These are phyloP conservation scores for Luscinia megarhynchos DNA, from an alignment of 2,797 vertebrate genomes.

Conservation along the genomic window DNA sequence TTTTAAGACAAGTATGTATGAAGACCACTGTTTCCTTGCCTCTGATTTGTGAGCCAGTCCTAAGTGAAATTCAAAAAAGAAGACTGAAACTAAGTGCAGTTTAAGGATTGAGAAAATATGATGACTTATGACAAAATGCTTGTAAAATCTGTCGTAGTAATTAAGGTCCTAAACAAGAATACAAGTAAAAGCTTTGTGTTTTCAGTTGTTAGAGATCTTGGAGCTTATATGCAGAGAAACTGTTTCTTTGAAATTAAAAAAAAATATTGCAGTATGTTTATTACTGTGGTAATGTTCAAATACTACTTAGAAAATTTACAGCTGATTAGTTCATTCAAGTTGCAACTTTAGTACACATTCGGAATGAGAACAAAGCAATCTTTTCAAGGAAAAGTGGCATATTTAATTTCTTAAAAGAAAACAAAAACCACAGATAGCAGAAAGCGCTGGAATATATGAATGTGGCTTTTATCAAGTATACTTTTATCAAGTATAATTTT, in stretches of 20 bases:
- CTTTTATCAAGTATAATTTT: neutral
- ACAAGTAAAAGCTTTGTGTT: neutral
- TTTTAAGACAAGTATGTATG: neutral
- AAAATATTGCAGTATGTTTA: neutral
- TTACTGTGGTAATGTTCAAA: neutral
- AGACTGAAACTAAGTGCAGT: neutral
- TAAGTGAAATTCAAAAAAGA: neutral
- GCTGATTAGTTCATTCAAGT: neutral
- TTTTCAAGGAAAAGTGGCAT: neutral
- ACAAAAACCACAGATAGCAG: neutral
- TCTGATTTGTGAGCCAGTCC: neutral
- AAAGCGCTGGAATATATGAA: neutral
- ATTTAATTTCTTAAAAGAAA: neutral
- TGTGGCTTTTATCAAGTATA: neutral
- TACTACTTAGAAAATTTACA: neutral
- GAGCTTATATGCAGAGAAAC: neutral
- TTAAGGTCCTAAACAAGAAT: neutral
- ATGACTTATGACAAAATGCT: neutral
- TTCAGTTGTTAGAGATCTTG: neutral
- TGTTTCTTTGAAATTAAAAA: neutral
- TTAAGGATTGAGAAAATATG: neutral
- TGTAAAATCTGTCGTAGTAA: neutral
- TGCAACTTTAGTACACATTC: neutral
- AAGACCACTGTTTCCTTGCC: slow-evolving; percentile 12
- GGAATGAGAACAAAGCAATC: neutral